A percentile compares a stretch with the other conserved stretches of the same genome.
Evolutionary conservation across 1,140 invertebrate species (phyloP).

Genomic region (Scaptomyza pallida): DNA sequence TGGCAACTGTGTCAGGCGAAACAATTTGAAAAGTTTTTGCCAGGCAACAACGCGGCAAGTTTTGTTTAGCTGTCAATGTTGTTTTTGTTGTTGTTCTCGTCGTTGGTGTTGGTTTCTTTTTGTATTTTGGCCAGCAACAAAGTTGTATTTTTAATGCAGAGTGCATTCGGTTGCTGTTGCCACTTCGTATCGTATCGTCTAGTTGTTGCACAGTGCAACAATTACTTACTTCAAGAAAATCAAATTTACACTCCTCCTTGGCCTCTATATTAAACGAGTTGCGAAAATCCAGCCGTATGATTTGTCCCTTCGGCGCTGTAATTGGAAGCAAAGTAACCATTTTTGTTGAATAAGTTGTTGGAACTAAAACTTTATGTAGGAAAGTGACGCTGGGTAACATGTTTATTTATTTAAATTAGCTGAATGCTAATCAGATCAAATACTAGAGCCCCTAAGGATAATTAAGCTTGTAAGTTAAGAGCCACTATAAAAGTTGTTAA

Average conservation of each 20-base stretch:
- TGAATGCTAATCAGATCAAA: constrained; percentile 2
- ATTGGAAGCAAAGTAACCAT: constrained; percentile 72
- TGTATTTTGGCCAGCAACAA: constrained; percentile 22
- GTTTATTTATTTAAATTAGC: constrained; percentile 11
- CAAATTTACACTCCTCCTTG: constrained; percentile 90
- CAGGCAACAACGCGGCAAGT: constrained; percentile 11
- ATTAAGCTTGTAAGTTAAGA: not conserved
- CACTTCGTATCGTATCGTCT: constrained; percentile 3
- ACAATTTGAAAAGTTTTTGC: constrained; percentile 60
- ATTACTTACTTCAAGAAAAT: constrained; percentile 90
- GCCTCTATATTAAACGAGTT: constrained; percentile 92
- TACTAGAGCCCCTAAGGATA: not conserved
- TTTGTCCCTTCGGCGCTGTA: constrained; percentile 90
- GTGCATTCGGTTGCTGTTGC: constrained; percentile 7
- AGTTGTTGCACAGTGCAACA: constrained; percentile 29
- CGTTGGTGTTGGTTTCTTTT: not conserved
- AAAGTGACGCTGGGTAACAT: not conserved
- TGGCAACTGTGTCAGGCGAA: constrained; percentile 39
- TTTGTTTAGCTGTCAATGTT: constrained; percentile 22
- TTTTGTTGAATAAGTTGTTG: not conserved
- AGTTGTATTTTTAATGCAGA: constrained; percentile 17
- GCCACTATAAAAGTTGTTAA: not conserved
- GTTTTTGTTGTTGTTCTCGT: not conserved
- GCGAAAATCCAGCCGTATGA: constrained; percentile 92
- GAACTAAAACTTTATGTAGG: not conserved